Base-by-base conservation (phyloP, 2,888 invertebrate genomes). In the Athalia cordata region DNA sequence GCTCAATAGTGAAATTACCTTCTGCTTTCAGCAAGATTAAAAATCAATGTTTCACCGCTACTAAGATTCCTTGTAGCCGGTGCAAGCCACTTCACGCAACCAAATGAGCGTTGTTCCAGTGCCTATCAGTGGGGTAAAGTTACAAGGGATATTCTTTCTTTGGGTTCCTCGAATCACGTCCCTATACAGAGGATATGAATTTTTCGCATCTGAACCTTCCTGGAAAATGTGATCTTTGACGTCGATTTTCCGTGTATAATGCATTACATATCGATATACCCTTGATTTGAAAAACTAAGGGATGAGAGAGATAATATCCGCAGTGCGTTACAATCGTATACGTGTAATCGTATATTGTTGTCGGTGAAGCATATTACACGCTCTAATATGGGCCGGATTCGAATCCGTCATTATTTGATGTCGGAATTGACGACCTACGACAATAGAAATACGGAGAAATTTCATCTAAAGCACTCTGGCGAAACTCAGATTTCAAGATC, bases 1-100 rank as follows among this genome's bases (percentile, higher is more conserved):
- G 80, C 82, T 83, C 82, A 81, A 82, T 83, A 84, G 82, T 81
- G 78, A 83, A 88, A 87, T 86, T 85, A 83, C 85, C 81, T 82
- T 82, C 84, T 83, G 84, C 87, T 87, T 86, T 88, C 84, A 86
- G 82, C 84, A 83, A 85, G 86, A 89, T 89, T 89, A 88, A 87
- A 84, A 88, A 86, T 85, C 84, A 83, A 43, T 82, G 84, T 82
- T 82, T 82, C 80, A 85, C 82, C 81, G 80, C 45, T 59, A 15
- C 45, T 59, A 57, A 29, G 29, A 29, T 29, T 29, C 29, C 72
- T 29, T 29, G 13, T 68, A 11, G 55, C 45, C 47, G 59, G 47
- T 47, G 45, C 57, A 72, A 15, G 47, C 62, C 50, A 29, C 5
- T 50, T 64, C n/a, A 4, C 11, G 15, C 8, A 62, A 50, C 29